A percentile compares a stretch with the other conserved stretches of the same genome.
Conservation (phyloP, 2,888 invertebrate species). For the Morpho helenor region DNA sequence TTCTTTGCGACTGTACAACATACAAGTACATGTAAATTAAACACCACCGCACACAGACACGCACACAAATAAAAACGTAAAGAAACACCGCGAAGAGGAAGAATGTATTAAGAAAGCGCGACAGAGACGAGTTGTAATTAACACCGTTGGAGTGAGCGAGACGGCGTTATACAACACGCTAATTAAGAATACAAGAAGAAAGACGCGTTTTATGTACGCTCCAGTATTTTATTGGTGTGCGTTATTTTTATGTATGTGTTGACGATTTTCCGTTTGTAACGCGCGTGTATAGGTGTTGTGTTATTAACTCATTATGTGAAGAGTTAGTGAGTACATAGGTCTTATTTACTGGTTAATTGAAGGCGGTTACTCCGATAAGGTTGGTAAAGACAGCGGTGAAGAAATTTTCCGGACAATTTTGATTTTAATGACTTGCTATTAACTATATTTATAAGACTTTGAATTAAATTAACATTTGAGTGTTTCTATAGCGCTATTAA, state of each 20-base stretch:
- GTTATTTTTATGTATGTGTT: conserved; percentile 47
- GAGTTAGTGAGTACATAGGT: conserved; percentile 65
- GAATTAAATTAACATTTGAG: background rate
- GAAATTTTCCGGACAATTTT: conserved; percentile 42
- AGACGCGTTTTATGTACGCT: conserved; percentile 76
- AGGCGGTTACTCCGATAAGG: conserved; percentile 70
- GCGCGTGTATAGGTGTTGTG: conserved; percentile 59
- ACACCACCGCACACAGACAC: conserved; percentile 77
- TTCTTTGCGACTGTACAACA: conserved; percentile 54
- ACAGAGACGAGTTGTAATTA: conserved; percentile 74
- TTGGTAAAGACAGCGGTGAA: conserved; percentile 56
- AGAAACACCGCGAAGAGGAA: conserved; percentile 78
- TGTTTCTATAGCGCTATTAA: background rate
- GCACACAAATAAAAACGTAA: conserved; percentile 79
- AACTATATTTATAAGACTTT: conserved; percentile 1
- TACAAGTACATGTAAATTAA: conserved; percentile 79
- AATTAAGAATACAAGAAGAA: conserved; percentile 86
- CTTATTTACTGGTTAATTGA: conserved; percentile 76
- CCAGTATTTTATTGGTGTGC: conserved; percentile 48
- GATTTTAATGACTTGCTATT: conserved; percentile 40
- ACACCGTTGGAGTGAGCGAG: conserved; percentile 64
- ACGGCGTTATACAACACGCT: conserved; percentile 73
- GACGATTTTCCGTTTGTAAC: conserved; percentile 55
- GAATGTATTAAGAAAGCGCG: conserved; percentile 80
- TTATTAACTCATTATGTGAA: conserved; percentile 79